A percentile compares a stretch with the other conserved stretches of the same genome.
phyloP scores from a whole-genome alignment of 2,888 invertebrate genomes.

The Ligdia adustata region DNA sequence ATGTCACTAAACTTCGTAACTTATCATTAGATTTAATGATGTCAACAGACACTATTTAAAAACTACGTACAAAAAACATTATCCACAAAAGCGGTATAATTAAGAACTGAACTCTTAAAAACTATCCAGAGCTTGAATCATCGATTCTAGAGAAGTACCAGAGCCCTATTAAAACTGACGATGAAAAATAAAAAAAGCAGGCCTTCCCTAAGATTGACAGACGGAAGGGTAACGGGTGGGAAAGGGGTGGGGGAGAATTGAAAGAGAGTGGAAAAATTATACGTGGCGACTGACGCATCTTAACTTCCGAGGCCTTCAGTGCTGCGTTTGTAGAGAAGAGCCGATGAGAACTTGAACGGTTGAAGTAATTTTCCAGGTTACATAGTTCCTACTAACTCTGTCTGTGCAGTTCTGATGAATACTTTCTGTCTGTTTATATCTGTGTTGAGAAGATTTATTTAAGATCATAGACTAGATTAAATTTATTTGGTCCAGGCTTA shows the following conservation, averaged over 20 bases:
- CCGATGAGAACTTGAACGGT: background rate
- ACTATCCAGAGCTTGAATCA: constrained; percentile 53
- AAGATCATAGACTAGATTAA: too few relatives aligned
- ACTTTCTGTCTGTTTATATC: too few relatives aligned
- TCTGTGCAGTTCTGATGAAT: too few relatives aligned
- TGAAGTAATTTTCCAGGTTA: too few relatives aligned
- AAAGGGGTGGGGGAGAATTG: constrained; percentile 68
- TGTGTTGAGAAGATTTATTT: too few relatives aligned
- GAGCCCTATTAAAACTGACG: constrained; percentile 66
- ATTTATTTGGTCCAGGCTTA: too few relatives aligned
- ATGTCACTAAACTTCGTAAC: too few relatives aligned
- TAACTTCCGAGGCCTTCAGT: constrained; percentile 75
- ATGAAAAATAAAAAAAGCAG: constrained; percentile 67
- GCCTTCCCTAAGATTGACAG: constrained; percentile 81
- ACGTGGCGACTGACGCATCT: constrained; percentile 82
- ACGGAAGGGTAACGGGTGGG: constrained; percentile 72
- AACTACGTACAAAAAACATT: background rate
- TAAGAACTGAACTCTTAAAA: constrained; percentile 27
- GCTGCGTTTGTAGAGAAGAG: constrained; percentile 46
- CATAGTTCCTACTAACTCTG: too few relatives aligned
- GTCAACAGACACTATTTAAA: background rate
- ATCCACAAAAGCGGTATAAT: constrained; percentile 20
- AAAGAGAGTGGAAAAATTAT: constrained; percentile 82
- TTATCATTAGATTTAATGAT: too few relatives aligned
- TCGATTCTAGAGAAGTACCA: constrained; percentile 65